phyloP scores from a whole-genome alignment of 2,113 vertebrate species.

The Ovis aries region ARS-UI_Ramb_v3.0 NC_056070.1:12199501-12200000 shows the following conservation, averaged over 20 bases:
- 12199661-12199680: background rate
- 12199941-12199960: background rate
- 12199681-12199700: accelerated
- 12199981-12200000: background rate
- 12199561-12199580: background rate
- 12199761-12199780: background rate
- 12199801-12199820: background rate
- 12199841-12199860: background rate
- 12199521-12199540: background rate
- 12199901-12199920: background rate
- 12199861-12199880: background rate
- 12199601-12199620: background rate
- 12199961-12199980: background rate
- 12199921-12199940: background rate
- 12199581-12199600: background rate
- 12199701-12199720: background rate
- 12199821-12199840: background rate
- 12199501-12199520: background rate
- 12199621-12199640: background rate
- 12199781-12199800: background rate
- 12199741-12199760: background rate
- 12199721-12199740: background rate
- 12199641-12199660: background rate
- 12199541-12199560: background rate
- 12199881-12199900: background rate